Evolutionary conservation across 2,113 vertebrate genomes (phyloP).

Genomic region (Lophotis ruficrista): DNA sequence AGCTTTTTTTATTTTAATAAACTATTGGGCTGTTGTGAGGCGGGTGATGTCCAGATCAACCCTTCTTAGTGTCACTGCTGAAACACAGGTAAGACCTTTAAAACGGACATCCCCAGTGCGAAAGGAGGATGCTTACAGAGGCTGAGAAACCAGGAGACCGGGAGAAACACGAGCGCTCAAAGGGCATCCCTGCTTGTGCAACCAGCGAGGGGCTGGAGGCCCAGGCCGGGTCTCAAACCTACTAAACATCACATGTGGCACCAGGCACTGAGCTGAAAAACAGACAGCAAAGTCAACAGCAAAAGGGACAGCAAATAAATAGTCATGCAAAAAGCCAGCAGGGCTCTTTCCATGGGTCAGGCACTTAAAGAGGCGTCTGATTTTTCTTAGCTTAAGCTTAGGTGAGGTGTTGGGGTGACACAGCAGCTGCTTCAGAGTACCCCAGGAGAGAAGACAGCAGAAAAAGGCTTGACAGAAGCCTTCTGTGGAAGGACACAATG

Average conservation of each 20-base stretch:
- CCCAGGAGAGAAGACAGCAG: not conserved
- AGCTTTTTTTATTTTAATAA: not conserved
- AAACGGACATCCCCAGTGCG: not conserved
- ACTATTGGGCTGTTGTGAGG: not conserved
- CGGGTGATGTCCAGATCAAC: not conserved
- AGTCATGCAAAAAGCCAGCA: not conserved
- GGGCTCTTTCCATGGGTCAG: not conserved
- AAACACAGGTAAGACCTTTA: not conserved
- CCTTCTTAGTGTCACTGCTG: not conserved
- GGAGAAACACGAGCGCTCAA: not conserved
- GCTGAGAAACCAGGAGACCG: no score
- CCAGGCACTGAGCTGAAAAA: not conserved
- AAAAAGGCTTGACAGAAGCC: not conserved
- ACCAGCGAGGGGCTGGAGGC: not conserved
- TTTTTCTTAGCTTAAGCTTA: not conserved
- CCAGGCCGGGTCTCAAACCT: rapidly evolving
- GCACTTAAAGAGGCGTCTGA: not conserved
- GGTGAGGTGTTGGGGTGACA: not conserved
- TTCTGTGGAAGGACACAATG: not conserved
- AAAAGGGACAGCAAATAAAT: not conserved
- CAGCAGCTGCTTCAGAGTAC: not conserved
- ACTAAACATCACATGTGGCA: not conserved
- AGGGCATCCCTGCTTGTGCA: not conserved
- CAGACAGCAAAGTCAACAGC: not conserved
- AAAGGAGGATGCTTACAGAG: not conserved